Conservation (phyloP, 2,888 invertebrate species). For the Elaeidobius kamerunicus region DNA sequence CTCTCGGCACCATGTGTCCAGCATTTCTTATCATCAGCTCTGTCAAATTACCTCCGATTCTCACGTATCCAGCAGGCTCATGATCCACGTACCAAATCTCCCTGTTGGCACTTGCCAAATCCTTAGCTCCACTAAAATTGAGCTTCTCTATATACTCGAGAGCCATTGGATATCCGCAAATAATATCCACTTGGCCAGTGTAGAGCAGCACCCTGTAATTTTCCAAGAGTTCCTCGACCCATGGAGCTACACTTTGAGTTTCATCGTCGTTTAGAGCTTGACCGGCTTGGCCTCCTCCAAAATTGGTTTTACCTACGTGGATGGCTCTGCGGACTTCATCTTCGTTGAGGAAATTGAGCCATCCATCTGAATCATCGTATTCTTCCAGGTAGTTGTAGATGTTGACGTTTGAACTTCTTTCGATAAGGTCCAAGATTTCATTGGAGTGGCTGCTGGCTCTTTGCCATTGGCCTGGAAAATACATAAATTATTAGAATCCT, state of each 20-base stretch:
- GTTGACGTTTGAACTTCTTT: not conserved
- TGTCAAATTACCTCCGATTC: conserved; percentile 61
- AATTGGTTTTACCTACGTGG: conserved; percentile 17
- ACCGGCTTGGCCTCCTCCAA: conserved; percentile 15
- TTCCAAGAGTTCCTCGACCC: conserved; percentile 55
- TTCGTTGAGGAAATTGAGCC: conserved; percentile 10
- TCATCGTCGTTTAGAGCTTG: conserved; percentile 10
- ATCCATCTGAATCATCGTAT: conserved; percentile 2
- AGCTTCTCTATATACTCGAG: conserved; percentile 67
- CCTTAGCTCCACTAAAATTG: conserved; percentile 59
- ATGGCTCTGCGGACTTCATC: conserved; percentile 10
- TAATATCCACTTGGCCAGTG: conserved; percentile 83
- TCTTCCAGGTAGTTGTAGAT: conserved; percentile 21
- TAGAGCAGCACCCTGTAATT: conserved; percentile 71
- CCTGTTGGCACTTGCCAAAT: conserved; percentile 60
- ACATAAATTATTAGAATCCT: not conserved
- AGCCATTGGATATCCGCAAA: conserved; percentile 78
- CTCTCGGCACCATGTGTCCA: conserved; percentile 74
- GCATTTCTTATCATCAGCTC: conserved; percentile 71
- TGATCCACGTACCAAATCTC: conserved; percentile 63
- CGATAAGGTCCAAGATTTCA: not conserved
- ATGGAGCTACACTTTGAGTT: conserved; percentile 10
- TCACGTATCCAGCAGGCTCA: conserved; percentile 69
- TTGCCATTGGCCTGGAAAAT: conserved; percentile 7
- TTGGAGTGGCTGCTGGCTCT: not conserved